Conservation (phyloP, 2,113 vertebrate species). For the Solenodon paradoxus region DNA sequence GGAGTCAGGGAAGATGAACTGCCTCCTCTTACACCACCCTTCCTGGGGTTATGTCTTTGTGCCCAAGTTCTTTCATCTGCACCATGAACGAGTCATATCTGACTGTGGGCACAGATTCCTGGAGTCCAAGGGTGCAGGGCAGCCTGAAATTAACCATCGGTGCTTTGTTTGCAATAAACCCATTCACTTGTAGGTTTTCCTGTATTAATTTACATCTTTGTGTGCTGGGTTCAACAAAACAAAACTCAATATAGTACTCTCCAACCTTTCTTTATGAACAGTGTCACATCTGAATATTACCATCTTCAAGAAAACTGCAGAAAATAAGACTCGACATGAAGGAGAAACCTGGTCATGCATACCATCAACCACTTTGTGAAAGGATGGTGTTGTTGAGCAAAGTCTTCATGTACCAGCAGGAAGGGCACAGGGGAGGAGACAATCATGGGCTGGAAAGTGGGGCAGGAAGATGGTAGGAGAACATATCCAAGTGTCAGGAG, state of each 20-base stretch:
- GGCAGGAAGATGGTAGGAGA: not conserved
- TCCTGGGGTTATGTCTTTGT: not conserved
- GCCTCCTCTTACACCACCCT: not conserved
- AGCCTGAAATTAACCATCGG: not conserved
- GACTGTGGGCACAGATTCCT: not conserved
- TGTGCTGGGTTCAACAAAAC: not conserved
- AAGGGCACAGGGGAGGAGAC: not conserved
- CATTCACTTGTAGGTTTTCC: conserved; percentile 8
- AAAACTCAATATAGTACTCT: not conserved
- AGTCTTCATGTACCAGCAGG: not conserved
- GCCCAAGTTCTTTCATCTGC: not conserved
- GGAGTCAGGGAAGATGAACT: not conserved
- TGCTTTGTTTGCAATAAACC: conserved; percentile 11
- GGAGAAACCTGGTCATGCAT: conserved; percentile 39
- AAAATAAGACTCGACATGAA: not conserved
- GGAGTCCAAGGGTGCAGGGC: not conserved
- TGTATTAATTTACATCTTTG: conserved; percentile 13
- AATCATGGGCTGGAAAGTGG: not conserved
- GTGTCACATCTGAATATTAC: conserved; percentile 5
- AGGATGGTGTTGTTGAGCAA: conserved; percentile 8
- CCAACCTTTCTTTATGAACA: not conserved
- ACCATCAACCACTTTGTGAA: conserved; percentile 27
- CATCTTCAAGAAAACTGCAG: not conserved
- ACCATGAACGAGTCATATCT: not conserved
- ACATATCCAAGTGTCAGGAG: not conserved